phyloP scores from a whole-genome alignment of 1,140 invertebrate genomes.

The Reticulitermes speratus region DNA sequence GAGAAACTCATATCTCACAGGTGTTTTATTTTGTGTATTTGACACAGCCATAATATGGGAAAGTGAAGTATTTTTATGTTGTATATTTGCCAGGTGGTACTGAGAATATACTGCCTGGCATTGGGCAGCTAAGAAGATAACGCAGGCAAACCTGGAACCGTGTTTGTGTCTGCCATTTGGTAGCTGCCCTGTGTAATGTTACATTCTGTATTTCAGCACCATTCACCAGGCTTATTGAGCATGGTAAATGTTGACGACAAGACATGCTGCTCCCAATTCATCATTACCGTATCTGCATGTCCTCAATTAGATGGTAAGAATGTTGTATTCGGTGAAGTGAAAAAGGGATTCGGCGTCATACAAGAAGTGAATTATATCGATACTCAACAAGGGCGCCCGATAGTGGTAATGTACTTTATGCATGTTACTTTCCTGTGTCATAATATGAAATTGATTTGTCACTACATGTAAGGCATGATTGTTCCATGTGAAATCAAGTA shows the following conservation, averaged over 20 bases:
- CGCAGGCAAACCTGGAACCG: no score
- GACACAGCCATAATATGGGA: no score
- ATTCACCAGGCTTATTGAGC: constrained; percentile 68
- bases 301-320: constrained; percentile 85
- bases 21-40: no score
- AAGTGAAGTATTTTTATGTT: no score
- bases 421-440: background rate
- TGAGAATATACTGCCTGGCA: no score
- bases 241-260: constrained; percentile 90
- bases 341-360: constrained; percentile 67
- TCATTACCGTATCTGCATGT: constrained; percentile 82
- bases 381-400: constrained; percentile 56
- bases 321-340: constrained; percentile 84
- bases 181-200: no score
- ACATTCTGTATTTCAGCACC: constrained; percentile 52
- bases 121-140: no score
- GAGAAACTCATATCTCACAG: no score
- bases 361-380: constrained; percentile 62
- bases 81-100: no score
- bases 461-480: no score
- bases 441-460: no score
- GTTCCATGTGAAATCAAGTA: background rate
- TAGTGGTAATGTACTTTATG: constrained; percentile 49
- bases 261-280: constrained; percentile 94
- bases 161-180: no score